Conservation (phyloP, 2,797 vertebrate species). For the Lophius americanus region DNA sequence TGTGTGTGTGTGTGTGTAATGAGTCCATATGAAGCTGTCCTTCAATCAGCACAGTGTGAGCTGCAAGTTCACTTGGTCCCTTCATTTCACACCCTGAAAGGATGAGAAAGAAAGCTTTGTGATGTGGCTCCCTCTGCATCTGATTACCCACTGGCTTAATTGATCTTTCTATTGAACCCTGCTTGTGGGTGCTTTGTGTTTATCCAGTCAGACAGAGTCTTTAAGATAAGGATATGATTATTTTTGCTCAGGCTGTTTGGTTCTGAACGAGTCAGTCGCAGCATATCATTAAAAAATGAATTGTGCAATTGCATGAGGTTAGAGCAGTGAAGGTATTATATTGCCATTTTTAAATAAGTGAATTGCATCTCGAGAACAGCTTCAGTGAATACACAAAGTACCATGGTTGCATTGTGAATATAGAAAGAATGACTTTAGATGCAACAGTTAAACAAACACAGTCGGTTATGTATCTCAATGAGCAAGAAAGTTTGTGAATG, state of each 20-base stretch:
- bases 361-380: constrained; percentile 36
- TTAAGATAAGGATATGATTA: constrained; percentile 71
- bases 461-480: background rate
- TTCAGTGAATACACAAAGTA: constrained; percentile 3
- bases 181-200: constrained; percentile 76
- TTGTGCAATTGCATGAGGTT: constrained; percentile 60
- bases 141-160: constrained; percentile 80
- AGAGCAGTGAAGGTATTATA: constrained; percentile 20
- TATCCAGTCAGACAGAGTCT: constrained; percentile 73
- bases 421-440: background rate
- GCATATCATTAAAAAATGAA: constrained; percentile 69
- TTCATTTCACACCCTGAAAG: constrained; percentile 59
- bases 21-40: constrained; percentile 41
- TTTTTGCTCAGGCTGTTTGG: constrained; percentile 70
- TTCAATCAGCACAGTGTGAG: constrained; percentile 47
- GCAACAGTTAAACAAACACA: background rate
- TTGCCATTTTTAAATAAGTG: constrained; percentile 28
- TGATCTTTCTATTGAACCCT: constrained; percentile 82
- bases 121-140: constrained; percentile 60
- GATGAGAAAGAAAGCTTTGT: constrained; percentile 47
- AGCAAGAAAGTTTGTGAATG: background rate
- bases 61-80: constrained; percentile 47
- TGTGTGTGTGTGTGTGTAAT: constrained; percentile 24
- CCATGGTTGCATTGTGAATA: constrained; percentile 4
- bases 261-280: constrained; percentile 57